phyloP scores from a whole-genome alignment of 1,140 invertebrate genomes.

The Epicauta chinensis region DNA sequence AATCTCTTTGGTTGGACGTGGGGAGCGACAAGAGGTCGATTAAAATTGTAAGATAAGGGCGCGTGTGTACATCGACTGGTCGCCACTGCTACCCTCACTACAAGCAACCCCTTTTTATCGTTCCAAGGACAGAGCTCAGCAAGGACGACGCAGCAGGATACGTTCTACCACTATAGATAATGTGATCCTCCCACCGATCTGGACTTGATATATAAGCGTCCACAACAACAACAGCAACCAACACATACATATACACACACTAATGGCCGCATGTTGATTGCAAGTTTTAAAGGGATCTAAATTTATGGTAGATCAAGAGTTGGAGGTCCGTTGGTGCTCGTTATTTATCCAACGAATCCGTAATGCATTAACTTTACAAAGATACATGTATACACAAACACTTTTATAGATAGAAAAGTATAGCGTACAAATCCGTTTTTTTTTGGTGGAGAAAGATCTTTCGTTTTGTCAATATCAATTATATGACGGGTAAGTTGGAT shows the following conservation, averaged over 20 bases:
- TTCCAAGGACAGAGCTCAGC: conserved; percentile 5
- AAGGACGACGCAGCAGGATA: conserved; percentile 21
- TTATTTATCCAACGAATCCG: conserved; percentile 36
- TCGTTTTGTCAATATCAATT: not conserved
- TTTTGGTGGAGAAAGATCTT: conserved; percentile 1
- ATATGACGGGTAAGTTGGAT: too few relatives aligned
- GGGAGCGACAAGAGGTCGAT: conserved; percentile 15
- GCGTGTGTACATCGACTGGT: conserved; percentile 1
- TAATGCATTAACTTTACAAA: conserved; percentile 28
- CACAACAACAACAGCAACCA: too few relatives aligned
- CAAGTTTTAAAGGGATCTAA: conserved; percentile 36
- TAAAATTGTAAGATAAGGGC: conserved; percentile 7
- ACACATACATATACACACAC: conserved; percentile 16
- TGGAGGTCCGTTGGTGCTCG: conserved; percentile 21
- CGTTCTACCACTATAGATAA: conserved; percentile 31
- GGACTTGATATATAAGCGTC: conserved; percentile 34
- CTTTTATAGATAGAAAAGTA: too few relatives aligned
- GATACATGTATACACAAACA: too few relatives aligned
- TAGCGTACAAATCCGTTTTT: too few relatives aligned
- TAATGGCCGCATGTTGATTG: conserved; percentile 39
- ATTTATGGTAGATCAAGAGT: conserved; percentile 37
- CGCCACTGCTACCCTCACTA: too few relatives aligned
- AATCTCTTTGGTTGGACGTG: conserved; percentile 5
- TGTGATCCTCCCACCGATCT: conserved; percentile 28
- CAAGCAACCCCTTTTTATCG: too few relatives aligned